Evolutionary conservation across 2,113 vertebrate species (phyloP), one percentile per base, ranked within the genome.

Genomic region (Macaca fascicularis): DNA sequence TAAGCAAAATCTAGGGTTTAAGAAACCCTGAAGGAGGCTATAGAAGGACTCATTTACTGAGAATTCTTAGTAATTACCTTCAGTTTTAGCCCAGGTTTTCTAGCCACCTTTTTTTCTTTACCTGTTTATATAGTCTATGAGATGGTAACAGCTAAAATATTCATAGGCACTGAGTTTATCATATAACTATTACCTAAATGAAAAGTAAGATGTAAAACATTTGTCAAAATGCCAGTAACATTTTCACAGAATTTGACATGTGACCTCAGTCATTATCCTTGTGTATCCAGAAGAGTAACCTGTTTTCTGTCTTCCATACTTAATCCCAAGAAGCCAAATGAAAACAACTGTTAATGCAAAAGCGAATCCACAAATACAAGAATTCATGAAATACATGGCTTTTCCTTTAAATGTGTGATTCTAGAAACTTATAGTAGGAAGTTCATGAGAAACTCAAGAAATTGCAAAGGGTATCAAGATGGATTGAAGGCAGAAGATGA

Each of bases 151-250:
- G 11, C 25, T 43, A 76, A 52, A 19, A 19, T 40, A 76, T 94
- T 74, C 38, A 78, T 45, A 70, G 23, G 25, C 67, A 74, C 4
- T 79, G 2, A 82, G 32, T 69, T 79, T 78, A 25, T 92, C 16
- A 61, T 67, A 64, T 5, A 91, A 61, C 13, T 80, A 12, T 48
- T 35, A 80, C 30, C 12, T 75, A 72, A 85, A 84, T 93, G 45
- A 82, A 90, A 82, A 83, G 52, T 57, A 83, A 88, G 97, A 91
- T 57, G 1, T 84, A 87, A 89, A 91, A 27, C 8, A 64, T 55
- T 61, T 9, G 75, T 14, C 16, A 78, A 88, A 67, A 50, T 82
- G 13, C 55, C 25, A 70, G 6, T 79, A 45, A 35, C 8, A 59
- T 59, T 90, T 79, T 81, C 75, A 89, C 1, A 6, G 6, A 84